phyloP scores from a whole-genome alignment of 2,888 invertebrate genomes.

The Glyphotaelius pellucidus region DNA sequence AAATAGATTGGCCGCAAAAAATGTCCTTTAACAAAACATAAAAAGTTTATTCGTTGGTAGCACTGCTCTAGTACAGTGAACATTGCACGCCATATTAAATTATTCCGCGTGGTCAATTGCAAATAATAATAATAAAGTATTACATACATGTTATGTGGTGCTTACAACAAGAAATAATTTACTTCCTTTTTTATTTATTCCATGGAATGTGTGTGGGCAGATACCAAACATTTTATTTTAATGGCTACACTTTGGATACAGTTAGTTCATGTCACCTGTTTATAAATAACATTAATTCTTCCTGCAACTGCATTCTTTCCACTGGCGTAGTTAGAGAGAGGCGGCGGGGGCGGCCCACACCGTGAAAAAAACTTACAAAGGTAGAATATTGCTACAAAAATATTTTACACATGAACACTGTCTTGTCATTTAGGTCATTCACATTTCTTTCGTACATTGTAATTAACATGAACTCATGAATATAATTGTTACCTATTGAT shows the following conservation, averaged over 20 bases:
- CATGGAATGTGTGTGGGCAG: neutral
- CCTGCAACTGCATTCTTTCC: too few relatives aligned
- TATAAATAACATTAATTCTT: neutral
- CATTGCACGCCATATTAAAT: neutral
- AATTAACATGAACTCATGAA: too few relatives aligned
- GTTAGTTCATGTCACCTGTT: neutral
- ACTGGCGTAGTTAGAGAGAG: too few relatives aligned
- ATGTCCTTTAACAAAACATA: neutral
- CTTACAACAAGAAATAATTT: neutral
- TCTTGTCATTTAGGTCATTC: too few relatives aligned
- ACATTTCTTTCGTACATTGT: too few relatives aligned
- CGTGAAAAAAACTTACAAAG: too few relatives aligned
- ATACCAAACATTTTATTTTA: neutral
- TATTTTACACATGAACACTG: too few relatives aligned
- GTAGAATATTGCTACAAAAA: too few relatives aligned
- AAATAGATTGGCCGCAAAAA: neutral
- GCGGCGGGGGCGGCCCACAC: too few relatives aligned
- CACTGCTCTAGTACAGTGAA: neutral
- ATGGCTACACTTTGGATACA: neutral
- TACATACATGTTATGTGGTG: neutral
- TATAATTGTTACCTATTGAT: too few relatives aligned
- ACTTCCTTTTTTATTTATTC: neutral
- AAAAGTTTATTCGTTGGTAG: neutral
- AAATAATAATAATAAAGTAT: neutral
- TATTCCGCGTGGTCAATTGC: neutral